A percentile compares a stretch with the other conserved stretches of the same genome.
phyloP scores from a whole-genome alignment of 2,888 invertebrate species.

The Caenorhabditis japonica region DNA sequence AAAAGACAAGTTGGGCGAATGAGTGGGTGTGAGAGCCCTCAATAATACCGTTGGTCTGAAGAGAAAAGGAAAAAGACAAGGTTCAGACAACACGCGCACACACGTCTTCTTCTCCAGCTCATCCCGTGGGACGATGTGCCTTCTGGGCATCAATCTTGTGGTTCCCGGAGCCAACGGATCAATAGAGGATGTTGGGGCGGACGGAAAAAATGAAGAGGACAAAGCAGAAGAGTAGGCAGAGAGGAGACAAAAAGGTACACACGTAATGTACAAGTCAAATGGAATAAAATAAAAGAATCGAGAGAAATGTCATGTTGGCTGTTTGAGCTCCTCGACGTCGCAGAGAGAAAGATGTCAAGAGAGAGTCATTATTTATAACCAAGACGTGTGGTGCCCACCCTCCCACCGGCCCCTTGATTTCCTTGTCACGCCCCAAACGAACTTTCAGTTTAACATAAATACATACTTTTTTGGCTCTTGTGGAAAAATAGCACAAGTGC shows the following conservation, averaged over 20 bases:
- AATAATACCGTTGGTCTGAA: conserved; percentile 18
- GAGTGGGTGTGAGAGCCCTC: conserved; percentile 20
- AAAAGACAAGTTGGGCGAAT: too few species aligned
- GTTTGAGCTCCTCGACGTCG: conserved; percentile 16
- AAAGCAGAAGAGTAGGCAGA: not conserved
- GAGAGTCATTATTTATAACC: conserved; percentile 50
- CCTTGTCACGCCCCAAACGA: too few species aligned
- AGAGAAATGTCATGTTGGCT: conserved; percentile 47
- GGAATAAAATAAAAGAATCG: conserved; percentile 38
- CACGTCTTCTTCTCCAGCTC: conserved; percentile 14
- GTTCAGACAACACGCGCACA: conserved; percentile 53
- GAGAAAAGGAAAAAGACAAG: conserved; percentile 13
- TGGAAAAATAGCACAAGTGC: too few species aligned
- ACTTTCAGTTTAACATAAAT: too few species aligned
- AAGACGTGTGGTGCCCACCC: not conserved
- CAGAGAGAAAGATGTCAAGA: conserved; percentile 16
- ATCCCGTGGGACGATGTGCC: conserved; percentile 51
- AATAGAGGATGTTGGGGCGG: not conserved
- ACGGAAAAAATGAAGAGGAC: conserved; percentile 1
- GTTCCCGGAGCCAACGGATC: conserved; percentile 7
- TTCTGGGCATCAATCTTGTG: conserved; percentile 48
- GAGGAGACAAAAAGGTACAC: conserved; percentile 27
- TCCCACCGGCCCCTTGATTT: too few species aligned
- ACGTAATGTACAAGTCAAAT: conserved; percentile 45
- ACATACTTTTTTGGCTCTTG: too few species aligned